phyloP scores from a whole-genome alignment of 2,888 invertebrate species.

The Drosophila multiciliata region DNA sequence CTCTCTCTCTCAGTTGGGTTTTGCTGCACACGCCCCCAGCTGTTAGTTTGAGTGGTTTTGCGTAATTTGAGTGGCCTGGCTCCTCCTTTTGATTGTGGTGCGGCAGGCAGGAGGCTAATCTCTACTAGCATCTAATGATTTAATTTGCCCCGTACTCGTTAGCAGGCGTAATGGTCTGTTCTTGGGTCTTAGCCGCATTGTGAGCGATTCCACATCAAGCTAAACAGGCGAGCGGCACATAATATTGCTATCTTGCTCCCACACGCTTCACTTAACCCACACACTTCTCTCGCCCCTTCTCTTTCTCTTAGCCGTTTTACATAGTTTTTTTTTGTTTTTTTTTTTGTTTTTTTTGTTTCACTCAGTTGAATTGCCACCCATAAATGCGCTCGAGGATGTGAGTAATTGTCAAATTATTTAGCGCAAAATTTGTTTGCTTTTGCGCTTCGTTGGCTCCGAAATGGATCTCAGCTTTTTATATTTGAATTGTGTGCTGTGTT shows the following conservation, averaged over 20 bases:
- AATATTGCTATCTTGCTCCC: conserved; percentile 16
- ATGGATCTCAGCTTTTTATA: conserved; percentile 75
- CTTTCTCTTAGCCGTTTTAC: conserved; percentile 41
- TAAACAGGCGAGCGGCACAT: conserved; percentile 5
- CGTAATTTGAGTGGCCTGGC: conserved; percentile 45
- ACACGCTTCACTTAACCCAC: not conserved
- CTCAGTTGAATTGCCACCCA: conserved; percentile 63
- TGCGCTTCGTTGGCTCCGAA: conserved; percentile 82
- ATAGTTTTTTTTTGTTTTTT: conserved; percentile 43
- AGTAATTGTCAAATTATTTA: conserved; percentile 85
- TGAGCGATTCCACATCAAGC: conserved; percentile 19
- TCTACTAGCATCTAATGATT: conserved; percentile 84
- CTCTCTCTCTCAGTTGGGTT: conserved; percentile 17
- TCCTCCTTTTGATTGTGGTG: conserved; percentile 42
- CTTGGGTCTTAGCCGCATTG: conserved; percentile 69
- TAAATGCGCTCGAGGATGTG: conserved; percentile 71
- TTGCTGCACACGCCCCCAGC: conserved; percentile 63
- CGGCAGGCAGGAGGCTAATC: conserved; percentile 51
- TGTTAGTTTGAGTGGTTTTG: conserved; percentile 61
- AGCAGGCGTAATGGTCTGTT: conserved; percentile 84
- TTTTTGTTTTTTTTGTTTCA: conserved; percentile 35
- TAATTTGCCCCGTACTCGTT: conserved; percentile 85
- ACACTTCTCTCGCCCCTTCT: conserved; percentile 2
- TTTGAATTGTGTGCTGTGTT: conserved; percentile 34
- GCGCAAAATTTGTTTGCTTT: conserved; percentile 85